phyloP scores from a whole-genome alignment of 2,113 vertebrate species.

The Heloderma charlesbogerti region DNA sequence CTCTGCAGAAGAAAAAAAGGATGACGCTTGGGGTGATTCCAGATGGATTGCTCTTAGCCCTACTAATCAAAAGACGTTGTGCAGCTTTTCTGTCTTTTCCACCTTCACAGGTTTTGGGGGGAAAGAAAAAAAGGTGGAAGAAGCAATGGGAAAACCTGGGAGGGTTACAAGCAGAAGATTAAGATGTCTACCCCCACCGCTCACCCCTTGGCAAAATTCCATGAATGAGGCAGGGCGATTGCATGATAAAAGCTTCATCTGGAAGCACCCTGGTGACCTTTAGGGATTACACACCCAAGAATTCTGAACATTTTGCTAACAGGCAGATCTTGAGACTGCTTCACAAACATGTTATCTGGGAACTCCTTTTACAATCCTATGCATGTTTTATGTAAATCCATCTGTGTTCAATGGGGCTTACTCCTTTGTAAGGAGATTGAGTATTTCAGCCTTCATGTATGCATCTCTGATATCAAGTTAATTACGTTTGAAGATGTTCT shows the following conservation, averaged over 20 bases:
- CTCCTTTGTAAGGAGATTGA: not conserved
- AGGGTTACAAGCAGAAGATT: not conserved
- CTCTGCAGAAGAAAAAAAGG: not conserved
- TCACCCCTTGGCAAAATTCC: not conserved
- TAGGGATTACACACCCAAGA: not conserved
- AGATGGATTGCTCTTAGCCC: not conserved
- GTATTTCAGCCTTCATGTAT: not conserved
- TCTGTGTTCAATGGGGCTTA: not conserved
- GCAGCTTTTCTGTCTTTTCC: not conserved
- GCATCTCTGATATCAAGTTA: not conserved
- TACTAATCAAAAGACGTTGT: not conserved
- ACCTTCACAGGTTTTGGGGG: not conserved
- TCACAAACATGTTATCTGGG: not conserved
- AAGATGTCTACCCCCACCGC: not conserved
- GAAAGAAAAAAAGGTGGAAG: not conserved
- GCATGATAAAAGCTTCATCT: not conserved
- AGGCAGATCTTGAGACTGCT: conserved; percentile 4
- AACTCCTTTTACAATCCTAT: not conserved
- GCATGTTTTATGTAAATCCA: not conserved
- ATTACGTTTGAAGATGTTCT: not conserved
- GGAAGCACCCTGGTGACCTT: not conserved
- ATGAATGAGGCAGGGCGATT: not conserved
- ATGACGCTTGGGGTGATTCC: not conserved
- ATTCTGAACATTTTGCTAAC: not conserved
- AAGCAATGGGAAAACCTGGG: not conserved